phyloP scores from a whole-genome alignment of 2,113 vertebrate genomes.

The Amblyornis subalaris region DNA sequence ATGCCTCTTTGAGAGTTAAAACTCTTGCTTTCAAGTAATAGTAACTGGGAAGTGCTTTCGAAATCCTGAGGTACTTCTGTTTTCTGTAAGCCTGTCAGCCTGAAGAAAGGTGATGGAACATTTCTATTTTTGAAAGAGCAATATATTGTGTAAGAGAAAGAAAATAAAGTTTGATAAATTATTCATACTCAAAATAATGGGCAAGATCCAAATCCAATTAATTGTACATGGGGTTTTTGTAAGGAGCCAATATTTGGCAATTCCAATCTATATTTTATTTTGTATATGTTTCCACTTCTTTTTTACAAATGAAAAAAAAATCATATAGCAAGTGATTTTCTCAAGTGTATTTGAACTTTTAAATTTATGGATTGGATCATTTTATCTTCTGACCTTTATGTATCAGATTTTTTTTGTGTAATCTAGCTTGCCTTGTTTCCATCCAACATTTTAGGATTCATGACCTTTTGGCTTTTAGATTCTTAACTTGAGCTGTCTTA shows the following conservation, averaged over 20 bases:
- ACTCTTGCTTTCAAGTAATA: constrained; percentile 73
- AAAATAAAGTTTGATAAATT: constrained; percentile 25
- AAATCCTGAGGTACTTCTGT: constrained; percentile 32
- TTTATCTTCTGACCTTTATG: background rate
- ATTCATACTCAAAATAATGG: background rate
- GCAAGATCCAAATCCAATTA: background rate
- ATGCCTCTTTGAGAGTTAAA: constrained; percentile 33
- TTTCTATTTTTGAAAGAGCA: background rate
- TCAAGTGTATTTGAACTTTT: background rate
- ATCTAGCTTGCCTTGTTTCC: background rate
- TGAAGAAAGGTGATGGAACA: background rate
- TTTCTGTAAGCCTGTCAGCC: constrained; percentile 24
- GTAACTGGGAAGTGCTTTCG: constrained; percentile 47
- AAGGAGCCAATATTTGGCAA: background rate
- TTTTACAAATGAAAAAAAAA: background rate
- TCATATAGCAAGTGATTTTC: background rate
- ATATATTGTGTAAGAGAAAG: background rate
- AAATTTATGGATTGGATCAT: background rate
- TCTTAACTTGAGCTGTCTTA: background rate
- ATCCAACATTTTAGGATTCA: background rate
- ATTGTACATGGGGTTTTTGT: background rate
- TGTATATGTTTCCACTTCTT: background rate
- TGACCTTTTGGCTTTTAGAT: background rate
- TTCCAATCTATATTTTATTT: background rate
- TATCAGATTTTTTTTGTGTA: background rate